Evolutionary conservation across 2,888 invertebrate genomes (phyloP), one percentile per base, ranked within the genome.

Genomic region (Polydrusus tereticollis): DNA sequence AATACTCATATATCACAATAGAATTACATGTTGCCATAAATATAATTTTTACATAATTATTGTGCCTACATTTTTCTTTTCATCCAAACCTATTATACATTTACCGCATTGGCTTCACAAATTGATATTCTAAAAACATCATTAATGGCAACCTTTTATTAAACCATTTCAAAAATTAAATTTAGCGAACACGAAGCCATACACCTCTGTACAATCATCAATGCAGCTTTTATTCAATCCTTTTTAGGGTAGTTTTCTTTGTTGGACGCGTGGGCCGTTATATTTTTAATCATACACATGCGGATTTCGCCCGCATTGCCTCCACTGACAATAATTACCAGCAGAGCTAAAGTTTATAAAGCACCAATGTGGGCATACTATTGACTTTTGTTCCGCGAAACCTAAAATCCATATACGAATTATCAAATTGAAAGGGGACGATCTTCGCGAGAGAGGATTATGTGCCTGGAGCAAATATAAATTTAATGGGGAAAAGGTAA

Each of bases 201-300:
- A 47, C 21, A 2, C n/a, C n/a, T n/a, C n/a, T n/a, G n/a, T 16
- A 21, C 8, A 41, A 59, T 20, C 23, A 23, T 41, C 38, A 41
- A 58, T 10, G 38, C 20, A 23, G 41, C 41, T 5, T 59, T 59
- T 23, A 59, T 21, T 20, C 20, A 18, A 20, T 41, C 36, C 57
- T 14, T 36, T 36, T 20, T 20, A 38, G 38, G 1, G 20, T 58
- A 59, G n/a, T 64, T 70, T 63, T 59, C 50, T 65, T 23, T 58
- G 18, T 38, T 14, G 20, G 41, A 23, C 36, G 47, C 38, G 62
- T 57, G 62, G 6, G 47, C 33, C 72, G 60, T 20, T 62, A 67
- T 72, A 66, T 62, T 72, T 72, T 72, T 72, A 72, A 68, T 72
- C 72, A 72, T n/a, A n/a, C n/a, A 62, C 63, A 29, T 62, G 57